Base-by-base conservation (phyloP, 2,113 vertebrate genomes). In the Prionailurus viverrinus region DNA sequence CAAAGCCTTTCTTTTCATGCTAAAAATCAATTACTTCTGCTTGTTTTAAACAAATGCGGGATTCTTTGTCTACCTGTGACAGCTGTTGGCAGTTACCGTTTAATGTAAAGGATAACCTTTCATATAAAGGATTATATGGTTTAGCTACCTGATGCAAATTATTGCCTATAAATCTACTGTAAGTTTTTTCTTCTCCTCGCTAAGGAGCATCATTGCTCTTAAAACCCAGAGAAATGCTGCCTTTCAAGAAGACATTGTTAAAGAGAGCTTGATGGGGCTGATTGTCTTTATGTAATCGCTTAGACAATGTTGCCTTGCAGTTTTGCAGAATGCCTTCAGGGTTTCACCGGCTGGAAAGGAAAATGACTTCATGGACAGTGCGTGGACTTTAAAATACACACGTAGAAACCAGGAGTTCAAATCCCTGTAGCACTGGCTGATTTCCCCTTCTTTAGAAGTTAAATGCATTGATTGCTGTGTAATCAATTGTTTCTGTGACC, bases 1-100 rank as follows among this genome's bases (percentile, higher is more conserved):
- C 93, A 98, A 97, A 98, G 82, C 73, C 29, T 87, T 98, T 9
- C 65, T 96, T 98, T 96, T 94, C 66, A 95, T 90, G 95, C 71
- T 96, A 95, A 97, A 91, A 95, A 97, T 71, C 81, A 97, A 93
- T 97, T 97, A 95, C 98, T 97, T 68, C 97, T 90, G 58, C 96
- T 97, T 97, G 95, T 96, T 97, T 96, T 96, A 98, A 94, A 97
- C 92, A 98, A 97, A 89, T 15, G 51, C 94, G 36, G 6, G 69
- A 2, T 97, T 96, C 76, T 95, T 96, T 89, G 13, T 83, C 63
- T 95, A 4, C 58, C 36, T 91, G 27, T 51, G 97, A 76, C 78
- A 79, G 81, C 87, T 93, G 55, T 84, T 53, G 39, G 53, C 66
- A 78, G 65, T 33, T 89, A 36, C 27, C 33, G 66, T 92, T 66